Evolutionary conservation across 2,797 vertebrate genomes (phyloP).

Genomic region (Ceryle rudis): DNA sequence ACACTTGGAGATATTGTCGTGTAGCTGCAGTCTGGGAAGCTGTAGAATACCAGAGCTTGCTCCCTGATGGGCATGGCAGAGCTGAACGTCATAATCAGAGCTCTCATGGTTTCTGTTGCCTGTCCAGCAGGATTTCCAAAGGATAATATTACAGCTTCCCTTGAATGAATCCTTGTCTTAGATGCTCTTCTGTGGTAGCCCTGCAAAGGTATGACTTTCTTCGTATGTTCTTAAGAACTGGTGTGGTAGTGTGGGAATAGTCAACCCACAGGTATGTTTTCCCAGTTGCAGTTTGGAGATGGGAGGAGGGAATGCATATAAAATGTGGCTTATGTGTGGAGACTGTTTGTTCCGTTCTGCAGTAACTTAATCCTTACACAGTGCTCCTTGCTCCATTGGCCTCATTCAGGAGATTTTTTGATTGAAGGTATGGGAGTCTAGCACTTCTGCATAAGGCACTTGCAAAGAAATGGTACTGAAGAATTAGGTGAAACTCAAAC

Average conservation of each 20-base stretch:
- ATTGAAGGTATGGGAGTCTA: not conserved
- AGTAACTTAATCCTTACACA: slow-evolving; percentile 31
- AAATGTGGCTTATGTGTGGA: slow-evolving; percentile 14
- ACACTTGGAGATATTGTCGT: not conserved
- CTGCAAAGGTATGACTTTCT: not conserved
- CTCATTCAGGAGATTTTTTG: slow-evolving; percentile 16
- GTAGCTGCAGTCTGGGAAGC: not conserved
- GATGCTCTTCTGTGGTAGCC: not conserved
- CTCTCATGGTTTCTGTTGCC: slow-evolving; percentile 15
- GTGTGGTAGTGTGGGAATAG: not conserved
- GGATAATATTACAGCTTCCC: slow-evolving; percentile 17
- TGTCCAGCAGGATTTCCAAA: not conserved
- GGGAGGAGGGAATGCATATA: slow-evolving; percentile 2
- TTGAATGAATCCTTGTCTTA: slow-evolving; percentile 47
- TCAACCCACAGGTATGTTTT: slow-evolving; percentile 47
- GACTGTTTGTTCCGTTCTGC: not conserved
- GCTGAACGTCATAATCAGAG: not conserved
- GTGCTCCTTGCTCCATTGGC: not conserved
- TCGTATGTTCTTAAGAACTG: slow-evolving; percentile 7
- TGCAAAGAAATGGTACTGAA: not conserved
- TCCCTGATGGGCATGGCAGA: not conserved
- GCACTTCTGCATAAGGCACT: not conserved
- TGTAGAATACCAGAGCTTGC: not conserved
- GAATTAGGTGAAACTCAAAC: slow-evolving; percentile 1
- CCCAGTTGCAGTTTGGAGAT: not conserved